Percentiles rank a stretch among this genome's conserved stretches.
phyloP scores from a whole-genome alignment of 2,113 vertebrate species.

The Oostethus manadensis region DNA sequence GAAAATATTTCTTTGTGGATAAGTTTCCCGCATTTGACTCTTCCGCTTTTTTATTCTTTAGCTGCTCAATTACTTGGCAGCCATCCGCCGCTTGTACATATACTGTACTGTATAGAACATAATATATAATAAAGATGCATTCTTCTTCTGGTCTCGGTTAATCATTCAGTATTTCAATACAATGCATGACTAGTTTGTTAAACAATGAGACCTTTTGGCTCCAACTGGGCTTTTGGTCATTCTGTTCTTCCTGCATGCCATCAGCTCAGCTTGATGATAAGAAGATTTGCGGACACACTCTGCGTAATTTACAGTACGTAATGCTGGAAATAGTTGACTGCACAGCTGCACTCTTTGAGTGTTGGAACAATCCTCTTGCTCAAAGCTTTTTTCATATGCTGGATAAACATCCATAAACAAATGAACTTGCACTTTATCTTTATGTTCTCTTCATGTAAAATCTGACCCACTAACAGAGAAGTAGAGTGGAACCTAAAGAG shows the following conservation, averaged over 20 bases:
- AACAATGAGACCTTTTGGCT: slow-evolving; percentile 19
- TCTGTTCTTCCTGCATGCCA: slow-evolving; percentile 18
- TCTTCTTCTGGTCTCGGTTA: too few species aligned
- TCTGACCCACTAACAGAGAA: not conserved
- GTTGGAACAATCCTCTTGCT: not conserved
- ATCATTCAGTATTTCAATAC: slow-evolving; percentile 20
- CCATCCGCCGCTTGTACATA: slow-evolving; percentile 3
- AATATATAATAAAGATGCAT: not conserved
- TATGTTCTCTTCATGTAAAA: not conserved
- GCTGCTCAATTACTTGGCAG: not conserved
- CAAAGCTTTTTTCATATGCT: not conserved
- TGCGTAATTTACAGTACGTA: not conserved
- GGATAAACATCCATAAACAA: too few species aligned
- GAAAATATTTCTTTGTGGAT: not conserved
- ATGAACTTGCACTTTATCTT: not conserved
- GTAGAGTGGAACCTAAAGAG: not conserved
- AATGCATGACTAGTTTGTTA: slow-evolving; percentile 5
- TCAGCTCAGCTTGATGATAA: slow-evolving; percentile 35
- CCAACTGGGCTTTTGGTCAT: slow-evolving; percentile 21
- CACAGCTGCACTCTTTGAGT: not conserved
- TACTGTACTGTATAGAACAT: not conserved
- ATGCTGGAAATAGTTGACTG: not conserved
- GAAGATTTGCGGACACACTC: slow-evolving; percentile 19
- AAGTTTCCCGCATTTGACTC: slow-evolving; percentile 27
- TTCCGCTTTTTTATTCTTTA: not conserved